Percentiles rank a stretch among this genome's conserved stretches.
Evolutionary conservation across 2,113 vertebrate genomes (phyloP).

Genomic region (Pionites leucogaster): DNA sequence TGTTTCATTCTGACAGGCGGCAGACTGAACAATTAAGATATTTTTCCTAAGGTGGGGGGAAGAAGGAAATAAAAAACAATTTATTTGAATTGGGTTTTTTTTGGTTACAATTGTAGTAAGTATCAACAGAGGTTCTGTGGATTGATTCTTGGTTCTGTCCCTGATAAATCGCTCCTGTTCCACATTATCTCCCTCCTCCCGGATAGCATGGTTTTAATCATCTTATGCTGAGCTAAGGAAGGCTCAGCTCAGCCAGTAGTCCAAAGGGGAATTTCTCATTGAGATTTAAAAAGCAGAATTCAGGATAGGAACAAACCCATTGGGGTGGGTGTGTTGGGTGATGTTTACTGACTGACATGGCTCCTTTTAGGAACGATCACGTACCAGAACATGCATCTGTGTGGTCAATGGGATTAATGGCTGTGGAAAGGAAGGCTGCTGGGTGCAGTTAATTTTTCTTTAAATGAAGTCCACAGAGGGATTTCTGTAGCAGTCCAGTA

Average conservation of each 20-base stretch:
- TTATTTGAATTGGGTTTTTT: background rate
- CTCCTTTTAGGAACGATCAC: background rate
- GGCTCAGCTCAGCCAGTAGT: slow-evolving; percentile 62
- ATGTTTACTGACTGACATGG: slow-evolving; percentile 7
- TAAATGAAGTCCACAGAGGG: background rate
- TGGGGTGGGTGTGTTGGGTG: background rate
- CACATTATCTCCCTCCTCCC: slow-evolving; percentile 49
- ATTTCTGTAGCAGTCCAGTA: background rate
- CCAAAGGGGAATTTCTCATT: slow-evolving; percentile 46
- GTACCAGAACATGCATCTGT: background rate
- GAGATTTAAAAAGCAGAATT: slow-evolving; percentile 66
- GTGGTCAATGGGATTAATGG: background rate
- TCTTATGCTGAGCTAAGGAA: slow-evolving; percentile 62
- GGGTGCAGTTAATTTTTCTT: background rate
- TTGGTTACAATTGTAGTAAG: background rate
- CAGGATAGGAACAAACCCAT: slow-evolving; percentile 23
- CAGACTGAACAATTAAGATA: background rate
- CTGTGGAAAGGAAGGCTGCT: background rate
- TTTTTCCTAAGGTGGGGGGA: background rate
- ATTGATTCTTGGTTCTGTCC: slow-evolving; percentile 31
- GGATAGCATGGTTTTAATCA: slow-evolving; percentile 64
- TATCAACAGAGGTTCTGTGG: background rate
- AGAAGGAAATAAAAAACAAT: background rate
- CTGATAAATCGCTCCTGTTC: slow-evolving; percentile 49
- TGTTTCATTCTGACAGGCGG: background rate